Base-by-base conservation (phyloP, 2,888 invertebrate genomes). In the Archips xylosteana region DNA sequence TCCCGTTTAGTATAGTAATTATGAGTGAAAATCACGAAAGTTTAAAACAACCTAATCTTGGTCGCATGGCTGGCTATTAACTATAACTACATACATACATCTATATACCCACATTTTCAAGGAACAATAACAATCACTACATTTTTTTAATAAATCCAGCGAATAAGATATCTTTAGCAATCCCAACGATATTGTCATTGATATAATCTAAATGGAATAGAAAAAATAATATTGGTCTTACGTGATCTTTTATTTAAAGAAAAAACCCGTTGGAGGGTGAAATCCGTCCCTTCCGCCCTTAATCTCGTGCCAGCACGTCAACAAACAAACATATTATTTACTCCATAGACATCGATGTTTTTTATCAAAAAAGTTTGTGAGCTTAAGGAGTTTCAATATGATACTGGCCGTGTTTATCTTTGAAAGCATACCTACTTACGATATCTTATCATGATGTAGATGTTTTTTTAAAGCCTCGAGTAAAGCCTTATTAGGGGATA, bases 241-340 rank as follows among this genome's bases (percentile, higher is more conserved):
- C 65, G 74, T 65, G 64, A 74, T 65, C 74, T 60, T 70, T 61
- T 66, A 61, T 72, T 65, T 70, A 69, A 63, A 64, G 60, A 64
- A 69, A 59, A 70, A 65, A 39, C 1, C 69, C 59, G 15, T 70
- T 54, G 60, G 69, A 74, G 74, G 65, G 70, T 74, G 32, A 74
- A 74, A 74, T 74, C 74, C 70, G 74, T 74, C 74, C 74, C 70
- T 74, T 74, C 74, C 74, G 69, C 64, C 74, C 65, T 36, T 74
- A 74, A 74, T 74, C 74, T 65, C 65, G 74, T 61, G 69, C 74
- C 69, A 36, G 60, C 42, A 65, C 65, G 70, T 70, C 74, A 70
- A 64, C 70, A 74, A 65, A 74, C 65, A 70, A 65, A 70, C 54
- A 45, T 71, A 66, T 23, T 23, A 23, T 72, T 65, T 61, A 71